A percentile compares a stretch with the other conserved stretches of the same genome.
phyloP scores from a whole-genome alignment of 2,113 vertebrate species.

The Herpailurus yagouaroundi region DNA sequence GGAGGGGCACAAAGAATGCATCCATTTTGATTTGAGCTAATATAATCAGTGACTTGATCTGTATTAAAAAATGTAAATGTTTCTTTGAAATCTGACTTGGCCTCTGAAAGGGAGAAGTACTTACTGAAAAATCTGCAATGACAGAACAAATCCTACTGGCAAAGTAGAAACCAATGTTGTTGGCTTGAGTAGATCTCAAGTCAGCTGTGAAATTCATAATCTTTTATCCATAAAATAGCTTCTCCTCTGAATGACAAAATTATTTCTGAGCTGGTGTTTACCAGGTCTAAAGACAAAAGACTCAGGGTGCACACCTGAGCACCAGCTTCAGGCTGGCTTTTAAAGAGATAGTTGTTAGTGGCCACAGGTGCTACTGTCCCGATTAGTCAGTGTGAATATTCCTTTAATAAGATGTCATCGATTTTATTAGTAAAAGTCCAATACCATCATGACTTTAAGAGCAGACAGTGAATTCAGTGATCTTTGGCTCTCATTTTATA shows the following conservation, averaged over 20 bases:
- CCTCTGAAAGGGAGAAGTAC: conserved; percentile 54
- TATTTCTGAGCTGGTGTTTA: conserved; percentile 63
- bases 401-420: not conserved
- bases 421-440: not conserved
- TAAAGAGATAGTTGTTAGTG: not conserved
- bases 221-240: conserved; percentile 72
- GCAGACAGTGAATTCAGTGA: not conserved
- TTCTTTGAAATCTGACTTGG: conserved; percentile 69
- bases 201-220: conserved; percentile 79
- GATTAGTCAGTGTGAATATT: not conserved
- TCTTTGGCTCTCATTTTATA: not conserved
- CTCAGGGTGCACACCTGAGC: not conserved
- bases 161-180: conserved; percentile 56
- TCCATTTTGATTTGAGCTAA: conserved; percentile 50
- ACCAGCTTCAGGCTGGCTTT: not conserved
- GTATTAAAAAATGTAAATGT: conserved; percentile 72
- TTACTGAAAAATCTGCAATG: conserved; percentile 60
- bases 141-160: conserved; percentile 69
- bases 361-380: not conserved
- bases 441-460: not conserved
- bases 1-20: not conserved
- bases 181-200: conserved; percentile 74
- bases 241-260: conserved; percentile 66
- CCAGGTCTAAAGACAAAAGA: conserved; percentile 56
- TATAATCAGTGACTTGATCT: conserved; percentile 67